phyloP scores from a whole-genome alignment of 2,888 invertebrate species.

The Stenodema calcarata region DNA sequence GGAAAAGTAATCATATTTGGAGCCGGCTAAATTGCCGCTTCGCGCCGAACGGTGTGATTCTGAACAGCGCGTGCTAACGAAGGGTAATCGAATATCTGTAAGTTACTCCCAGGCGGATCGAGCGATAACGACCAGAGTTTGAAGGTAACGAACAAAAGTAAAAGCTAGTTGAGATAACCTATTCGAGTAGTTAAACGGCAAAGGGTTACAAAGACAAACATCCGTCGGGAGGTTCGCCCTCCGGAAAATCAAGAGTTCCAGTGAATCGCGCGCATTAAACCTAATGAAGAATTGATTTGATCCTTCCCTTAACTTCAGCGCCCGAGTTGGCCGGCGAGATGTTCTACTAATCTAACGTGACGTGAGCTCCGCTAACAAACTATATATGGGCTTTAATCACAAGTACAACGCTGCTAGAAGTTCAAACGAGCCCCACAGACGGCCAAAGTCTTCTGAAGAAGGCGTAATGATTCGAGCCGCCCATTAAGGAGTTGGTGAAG shows the following conservation, averaged over 20 bases:
- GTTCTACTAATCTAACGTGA: background rate
- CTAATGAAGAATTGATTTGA: slow-evolving; percentile 36
- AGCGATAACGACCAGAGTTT: background rate
- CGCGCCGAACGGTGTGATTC: too few species aligned
- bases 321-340: background rate
- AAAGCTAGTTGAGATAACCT: background rate
- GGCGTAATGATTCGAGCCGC: background rate
- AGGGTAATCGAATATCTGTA: too few species aligned
- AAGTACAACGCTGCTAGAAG: background rate
- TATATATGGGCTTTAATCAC: background rate
- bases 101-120: too few species aligned
- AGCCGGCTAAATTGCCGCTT: too few species aligned
- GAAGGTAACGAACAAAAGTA: background rate
- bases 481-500: background rate
- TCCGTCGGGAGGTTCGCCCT: background rate
- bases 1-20: too few species aligned
- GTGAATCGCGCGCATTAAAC: background rate
- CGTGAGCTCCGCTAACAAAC: background rate
- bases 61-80: too few species aligned
- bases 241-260: background rate
- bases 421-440: background rate
- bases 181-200: background rate
- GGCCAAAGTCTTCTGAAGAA: background rate
- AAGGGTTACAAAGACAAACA: background rate
- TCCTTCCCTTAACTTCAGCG: background rate